phyloP scores from a whole-genome alignment of 2,797 vertebrate species.

The Diplodus sargus region DNA sequence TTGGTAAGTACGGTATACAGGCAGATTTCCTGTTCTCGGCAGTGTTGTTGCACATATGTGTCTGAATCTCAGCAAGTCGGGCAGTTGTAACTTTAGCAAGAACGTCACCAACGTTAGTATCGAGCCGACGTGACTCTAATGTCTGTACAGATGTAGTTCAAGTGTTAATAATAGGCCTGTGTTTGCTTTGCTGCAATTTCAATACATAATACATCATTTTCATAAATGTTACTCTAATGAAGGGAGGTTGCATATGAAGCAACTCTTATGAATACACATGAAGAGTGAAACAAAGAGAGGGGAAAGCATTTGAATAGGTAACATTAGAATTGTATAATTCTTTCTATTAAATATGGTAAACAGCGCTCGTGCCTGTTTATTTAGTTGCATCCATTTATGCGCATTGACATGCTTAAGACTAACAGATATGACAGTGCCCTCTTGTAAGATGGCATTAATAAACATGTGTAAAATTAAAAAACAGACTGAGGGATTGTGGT shows the following conservation, averaged over 20 bases:
- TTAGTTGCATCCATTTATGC: slow-evolving; percentile 86
- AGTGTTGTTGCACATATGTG: slow-evolving; percentile 13
- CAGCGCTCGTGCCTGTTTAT: slow-evolving; percentile 87
- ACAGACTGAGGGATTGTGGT: slow-evolving; percentile 48
- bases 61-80: slow-evolving; percentile 12
- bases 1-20: background rate
- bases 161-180: slow-evolving; percentile 89
- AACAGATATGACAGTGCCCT: slow-evolving; percentile 85
- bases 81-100: slow-evolving; percentile 26
- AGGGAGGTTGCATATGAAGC: slow-evolving; percentile 87
- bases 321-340: slow-evolving; percentile 91
- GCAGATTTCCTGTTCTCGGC: slow-evolving; percentile 31
- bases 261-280: slow-evolving; percentile 92
- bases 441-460: slow-evolving; percentile 94
- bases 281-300: slow-evolving; percentile 84
- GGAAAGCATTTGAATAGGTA: slow-evolving; percentile 90
- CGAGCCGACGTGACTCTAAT: slow-evolving; percentile 44
- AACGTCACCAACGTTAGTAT: slow-evolving; percentile 40
- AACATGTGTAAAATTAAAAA: slow-evolving; percentile 85
- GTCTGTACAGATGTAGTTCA: slow-evolving; percentile 71
- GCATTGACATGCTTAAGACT: slow-evolving; percentile 87
- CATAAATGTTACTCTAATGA: slow-evolving; percentile 96
- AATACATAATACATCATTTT: slow-evolving; percentile 90
- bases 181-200: slow-evolving; percentile 85
- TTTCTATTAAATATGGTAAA: slow-evolving; percentile 95